Base-by-base conservation (phyloP, 37 sponge, comb jelly and placozoan genomes). In the Trichoplax adhaerens region DNA sequence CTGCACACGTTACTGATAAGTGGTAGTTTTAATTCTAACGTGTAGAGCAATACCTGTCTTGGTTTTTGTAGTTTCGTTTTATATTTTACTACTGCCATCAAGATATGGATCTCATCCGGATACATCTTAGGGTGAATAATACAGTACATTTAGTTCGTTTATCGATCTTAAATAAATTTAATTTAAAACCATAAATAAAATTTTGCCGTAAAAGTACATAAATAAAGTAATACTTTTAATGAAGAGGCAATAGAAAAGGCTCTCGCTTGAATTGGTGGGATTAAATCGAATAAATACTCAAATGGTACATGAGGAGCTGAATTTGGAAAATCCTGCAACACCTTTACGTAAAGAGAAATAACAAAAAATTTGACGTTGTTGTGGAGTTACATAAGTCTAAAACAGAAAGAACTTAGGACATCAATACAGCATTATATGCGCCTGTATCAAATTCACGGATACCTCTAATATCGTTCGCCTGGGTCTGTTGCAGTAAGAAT, bases 221-320 rank as follows among this genome's bases (percentile, higher is more conserved):
- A 29, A 29, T 29, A 29, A 29, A 29, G 29, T 29, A 29, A 29
- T 7, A 85, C 86, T 53, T 57, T 61, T 70, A 80, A 74, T 5
- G 87, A 82, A 1, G 99, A 97, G 48, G 99, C 93, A 65, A 97
- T 97, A 51, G 94, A 92, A 84, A 97, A 97, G 2, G 94, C 90
- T 56, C 99, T 72, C 3, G 99, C 87, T 65, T 84, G 91, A 54
- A 97, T 88, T 3, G 83, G 55, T 2, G 87, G 87, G 57, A 97
- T 74, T 50, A 97, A 78, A 57, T 97, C 99, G 64, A 97, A 77
- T 63, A 97, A 69, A 73, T 89, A 97, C 2, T 77, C 47, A 55
- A 89, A 65, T 1, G 90, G 90, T 7, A 97, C 60, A 54, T 82
- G 66, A 2, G 77, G 56, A 52, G 80, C 53, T 5, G 85, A 81